A percentile compares a stretch with the other conserved stretches of the same genome.
These are phyloP conservation scores for Zhuqinia jingwanae DNA, from an alignment of 2,888 invertebrate genomes.

Conservation along the genomic window DNA sequence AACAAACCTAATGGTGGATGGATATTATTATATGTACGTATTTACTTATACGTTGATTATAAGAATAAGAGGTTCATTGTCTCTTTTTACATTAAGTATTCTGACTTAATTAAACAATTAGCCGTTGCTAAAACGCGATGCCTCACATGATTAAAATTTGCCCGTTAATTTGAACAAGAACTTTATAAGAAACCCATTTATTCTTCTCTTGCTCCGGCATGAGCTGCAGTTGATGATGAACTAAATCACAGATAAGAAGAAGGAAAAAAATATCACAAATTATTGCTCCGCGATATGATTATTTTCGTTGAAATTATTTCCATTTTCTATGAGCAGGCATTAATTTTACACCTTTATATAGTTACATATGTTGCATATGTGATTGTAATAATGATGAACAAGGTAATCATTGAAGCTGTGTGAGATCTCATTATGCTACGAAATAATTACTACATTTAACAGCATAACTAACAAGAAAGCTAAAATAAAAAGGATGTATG, in stretches of 20 bases:
- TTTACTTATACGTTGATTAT: background rate
- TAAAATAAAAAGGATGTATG: slow-evolving; percentile 24
- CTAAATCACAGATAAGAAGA: background rate
- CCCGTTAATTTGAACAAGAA: background rate
- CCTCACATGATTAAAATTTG: background rate
- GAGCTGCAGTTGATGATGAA: background rate
- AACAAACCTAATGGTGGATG: no score
- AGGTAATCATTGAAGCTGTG: slow-evolving; percentile 61
- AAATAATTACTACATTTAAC: slow-evolving; percentile 62
- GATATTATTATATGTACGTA: no score
- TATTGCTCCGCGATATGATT: background rate
- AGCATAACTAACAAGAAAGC: slow-evolving; percentile 58
- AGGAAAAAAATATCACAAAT: background rate
- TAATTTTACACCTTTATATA: slow-evolving; percentile 43
- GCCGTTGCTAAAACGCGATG: background rate
- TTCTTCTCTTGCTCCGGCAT: background rate
- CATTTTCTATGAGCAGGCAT: background rate
- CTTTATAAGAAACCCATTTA: background rate
- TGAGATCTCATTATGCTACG: slow-evolving; percentile 67
- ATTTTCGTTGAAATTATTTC: background rate
- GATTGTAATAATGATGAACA: slow-evolving; percentile 11
- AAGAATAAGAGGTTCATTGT: background rate
- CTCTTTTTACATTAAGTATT: no score
- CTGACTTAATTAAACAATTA: background rate
- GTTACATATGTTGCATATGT: background rate